Conservation (phyloP, 2,797 vertebrate genomes). For the Catamblyrhynchus diadema region DNA sequence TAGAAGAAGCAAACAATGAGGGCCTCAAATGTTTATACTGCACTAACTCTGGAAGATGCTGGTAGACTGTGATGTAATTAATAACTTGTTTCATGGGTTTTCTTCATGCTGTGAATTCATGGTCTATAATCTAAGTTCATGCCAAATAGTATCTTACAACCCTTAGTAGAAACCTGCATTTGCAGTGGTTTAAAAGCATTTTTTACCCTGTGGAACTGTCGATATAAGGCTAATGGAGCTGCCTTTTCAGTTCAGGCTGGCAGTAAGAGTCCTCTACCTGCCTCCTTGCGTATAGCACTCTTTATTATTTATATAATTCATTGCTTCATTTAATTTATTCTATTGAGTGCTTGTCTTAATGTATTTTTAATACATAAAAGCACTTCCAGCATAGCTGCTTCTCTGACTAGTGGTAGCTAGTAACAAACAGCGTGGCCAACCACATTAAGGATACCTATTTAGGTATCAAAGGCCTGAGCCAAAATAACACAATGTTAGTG, state of each 20-base stretch:
- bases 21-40: constrained; percentile 22
- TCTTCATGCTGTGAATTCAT: background rate
- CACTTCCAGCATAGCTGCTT: background rate
- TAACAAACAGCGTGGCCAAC: background rate
- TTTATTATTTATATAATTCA: constrained; percentile 28
- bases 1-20: constrained; percentile 61
- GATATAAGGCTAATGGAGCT: background rate
- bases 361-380: constrained; percentile 47
- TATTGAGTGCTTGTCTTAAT: constrained; percentile 32
- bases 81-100: constrained; percentile 19
- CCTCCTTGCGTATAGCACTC: background rate
- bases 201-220: background rate
- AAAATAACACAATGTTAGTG: background rate
- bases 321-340: constrained; percentile 47
- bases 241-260: background rate
- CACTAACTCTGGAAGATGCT: constrained; percentile 20
- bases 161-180: background rate
- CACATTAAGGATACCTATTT: background rate
- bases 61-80: constrained; percentile 14
- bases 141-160: background rate
- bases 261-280: background rate
- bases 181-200: background rate
- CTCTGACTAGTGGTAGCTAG: background rate
- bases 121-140: background rate
- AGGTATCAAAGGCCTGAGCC: background rate